Conservation (phyloP, 2,888 invertebrate species). For the Cyaniris semiargus region DNA sequence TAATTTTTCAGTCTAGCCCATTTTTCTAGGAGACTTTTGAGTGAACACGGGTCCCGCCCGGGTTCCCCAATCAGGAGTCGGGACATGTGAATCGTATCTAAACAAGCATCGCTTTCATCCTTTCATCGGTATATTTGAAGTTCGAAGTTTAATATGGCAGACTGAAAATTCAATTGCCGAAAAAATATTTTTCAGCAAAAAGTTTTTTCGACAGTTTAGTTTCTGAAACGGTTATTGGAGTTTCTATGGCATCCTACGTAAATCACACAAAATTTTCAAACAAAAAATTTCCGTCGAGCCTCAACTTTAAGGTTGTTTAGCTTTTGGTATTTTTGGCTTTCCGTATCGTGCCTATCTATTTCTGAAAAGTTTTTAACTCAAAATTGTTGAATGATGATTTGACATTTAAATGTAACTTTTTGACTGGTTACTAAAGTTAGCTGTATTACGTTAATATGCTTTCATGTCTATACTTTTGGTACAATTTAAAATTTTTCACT, state of each 20-base stretch:
- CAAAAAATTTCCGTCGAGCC: background rate
- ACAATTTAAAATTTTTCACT: no score
- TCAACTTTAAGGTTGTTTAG: constrained; percentile 10
- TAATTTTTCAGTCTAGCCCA: constrained; percentile 1
- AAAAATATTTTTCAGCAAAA: constrained; percentile 17
- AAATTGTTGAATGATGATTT: background rate
- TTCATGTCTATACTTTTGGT: background rate
- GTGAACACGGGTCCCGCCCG: background rate
- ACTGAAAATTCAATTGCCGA: constrained; percentile 22
- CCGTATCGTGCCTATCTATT: constrained; percentile 6
- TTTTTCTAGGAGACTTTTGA: background rate
- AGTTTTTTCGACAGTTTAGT: constrained; percentile 17
- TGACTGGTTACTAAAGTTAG: background rate
- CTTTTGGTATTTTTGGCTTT: constrained; percentile 11
- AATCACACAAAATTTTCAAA: constrained; percentile 34
- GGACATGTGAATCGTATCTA: constrained; percentile 8
- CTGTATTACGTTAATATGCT: background rate
- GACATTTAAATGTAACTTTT: background rate
- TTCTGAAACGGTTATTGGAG: constrained; percentile 22
- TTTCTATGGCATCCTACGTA: constrained; percentile 25
- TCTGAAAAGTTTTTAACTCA: background rate
- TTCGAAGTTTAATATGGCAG: constrained; percentile 17
- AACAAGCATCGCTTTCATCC: constrained; percentile 24
- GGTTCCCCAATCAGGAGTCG: background rate
- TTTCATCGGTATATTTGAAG: constrained; percentile 19